phyloP scores from a whole-genome alignment of 2,797 vertebrate species.

The Chanos chanos region DNA sequence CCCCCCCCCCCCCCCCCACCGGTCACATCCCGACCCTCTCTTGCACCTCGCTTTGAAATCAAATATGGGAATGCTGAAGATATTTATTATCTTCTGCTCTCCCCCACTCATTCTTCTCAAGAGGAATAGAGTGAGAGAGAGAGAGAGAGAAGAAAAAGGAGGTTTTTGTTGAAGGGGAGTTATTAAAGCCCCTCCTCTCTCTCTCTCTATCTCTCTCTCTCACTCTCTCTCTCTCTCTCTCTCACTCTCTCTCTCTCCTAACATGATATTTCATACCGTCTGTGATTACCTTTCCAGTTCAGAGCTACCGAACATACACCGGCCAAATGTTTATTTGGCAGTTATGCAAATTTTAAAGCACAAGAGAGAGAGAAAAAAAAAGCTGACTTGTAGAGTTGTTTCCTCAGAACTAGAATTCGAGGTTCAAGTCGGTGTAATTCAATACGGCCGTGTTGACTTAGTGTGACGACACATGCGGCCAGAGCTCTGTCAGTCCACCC shows the following conservation, averaged over 20 bases:
- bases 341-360: constrained; percentile 36
- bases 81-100: constrained; percentile 47
- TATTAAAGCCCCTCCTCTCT: constrained; percentile 32
- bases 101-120: constrained; percentile 27
- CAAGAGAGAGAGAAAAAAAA: constrained; percentile 20
- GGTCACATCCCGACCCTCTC: constrained; percentile 29
- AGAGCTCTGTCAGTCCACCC: too few species aligned
- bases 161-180: constrained; percentile 35
- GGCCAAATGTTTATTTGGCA: constrained; percentile 37
- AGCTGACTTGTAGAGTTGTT: constrained; percentile 14
- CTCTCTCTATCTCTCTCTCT: background rate
- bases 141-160: constrained; percentile 28
- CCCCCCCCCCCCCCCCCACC: constrained; percentile 37
- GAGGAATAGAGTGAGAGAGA: constrained; percentile 24
- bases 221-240: too few species aligned
- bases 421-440: constrained; percentile 27
- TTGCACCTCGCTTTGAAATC: constrained; percentile 52
- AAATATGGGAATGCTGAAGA: constrained; percentile 46
- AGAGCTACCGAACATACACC: constrained; percentile 36
- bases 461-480: too few species aligned
- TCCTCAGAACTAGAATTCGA: too few species aligned
- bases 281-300: constrained; percentile 31
- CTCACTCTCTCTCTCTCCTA: constrained; percentile 7
- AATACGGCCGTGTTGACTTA: too few species aligned
- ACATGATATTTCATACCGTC: constrained; percentile 37